Conservation (phyloP, 2,888 invertebrate genomes). For the Eilema depressum region DNA sequence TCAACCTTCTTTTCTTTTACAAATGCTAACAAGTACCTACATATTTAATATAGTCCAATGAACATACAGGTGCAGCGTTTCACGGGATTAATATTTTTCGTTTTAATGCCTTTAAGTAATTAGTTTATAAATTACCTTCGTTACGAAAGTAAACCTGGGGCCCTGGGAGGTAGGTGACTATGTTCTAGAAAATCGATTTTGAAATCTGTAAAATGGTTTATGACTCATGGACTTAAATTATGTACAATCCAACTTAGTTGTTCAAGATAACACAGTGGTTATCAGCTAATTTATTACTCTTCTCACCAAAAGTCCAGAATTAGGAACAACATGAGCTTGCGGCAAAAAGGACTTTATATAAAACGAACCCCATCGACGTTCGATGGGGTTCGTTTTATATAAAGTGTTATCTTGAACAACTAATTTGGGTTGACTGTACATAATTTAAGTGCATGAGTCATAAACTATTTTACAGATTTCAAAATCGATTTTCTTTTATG, state of each 20-base stretch:
- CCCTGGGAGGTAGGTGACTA: too few species aligned
- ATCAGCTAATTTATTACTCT: neutral
- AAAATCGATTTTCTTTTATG: too few species aligned
- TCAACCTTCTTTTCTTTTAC: neutral
- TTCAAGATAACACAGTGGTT: neutral
- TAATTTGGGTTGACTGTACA: neutral
- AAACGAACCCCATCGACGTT: slow-evolving; percentile 23
- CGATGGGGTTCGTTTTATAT: slow-evolving; percentile 22
- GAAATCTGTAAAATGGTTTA: neutral
- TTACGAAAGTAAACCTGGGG: too few species aligned
- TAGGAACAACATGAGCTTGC: neutral
- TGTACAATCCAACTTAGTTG: neutral
- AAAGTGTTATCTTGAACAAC: neutral
- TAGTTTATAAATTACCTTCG: too few species aligned
- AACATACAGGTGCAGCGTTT: too few species aligned
- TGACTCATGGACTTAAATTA: neutral
- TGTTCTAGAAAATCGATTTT: too few species aligned
- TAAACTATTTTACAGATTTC: neutral
- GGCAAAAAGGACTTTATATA: neutral
- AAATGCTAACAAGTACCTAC: neutral
- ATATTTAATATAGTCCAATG: too few species aligned
- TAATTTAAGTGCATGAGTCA: neutral
- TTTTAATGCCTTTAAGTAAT: too few species aligned
- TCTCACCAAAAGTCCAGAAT: neutral
- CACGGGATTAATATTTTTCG: neutral